Evolutionary conservation across 2,888 invertebrate species (phyloP).

Genomic region (Xiphydria camelus): DNA sequence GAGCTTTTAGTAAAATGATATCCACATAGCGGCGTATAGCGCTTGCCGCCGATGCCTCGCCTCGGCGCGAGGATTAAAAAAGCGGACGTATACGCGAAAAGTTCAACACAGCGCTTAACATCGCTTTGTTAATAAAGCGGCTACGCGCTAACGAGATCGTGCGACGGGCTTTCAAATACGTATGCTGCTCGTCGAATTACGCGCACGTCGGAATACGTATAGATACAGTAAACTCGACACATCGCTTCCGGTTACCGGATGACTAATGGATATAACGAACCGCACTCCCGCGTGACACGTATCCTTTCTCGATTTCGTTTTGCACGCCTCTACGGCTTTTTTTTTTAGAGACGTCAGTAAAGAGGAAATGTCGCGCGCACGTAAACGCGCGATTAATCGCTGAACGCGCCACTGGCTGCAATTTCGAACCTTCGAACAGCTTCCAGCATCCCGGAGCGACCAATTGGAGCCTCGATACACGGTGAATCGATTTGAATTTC

Average conservation of each 20-base stretch:
- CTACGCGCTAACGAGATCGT: neutral
- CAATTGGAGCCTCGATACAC: no score
- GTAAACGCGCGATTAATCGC: no score
- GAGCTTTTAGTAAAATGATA: no score
- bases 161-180: neutral
- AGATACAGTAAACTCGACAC: neutral
- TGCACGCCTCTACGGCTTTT: no score
- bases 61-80: neutral
- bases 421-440: no score
- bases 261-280: neutral
- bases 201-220: neutral
- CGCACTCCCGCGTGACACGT: no score
- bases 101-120: neutral
- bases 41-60: no score
- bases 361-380: no score
- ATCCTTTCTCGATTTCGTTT: neutral
- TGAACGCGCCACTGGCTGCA: slow-evolving; percentile 2
- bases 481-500: slow-evolving; percentile 27
- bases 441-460: no score
- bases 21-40: no score
- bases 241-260: slow-evolving; percentile 1
- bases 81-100: neutral
- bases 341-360: no score
- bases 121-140: slow-evolving; percentile 3
- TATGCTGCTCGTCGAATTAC: neutral